Conservation (phyloP, 1,140 invertebrate species). For the Sarcophaga bullata region DNA sequence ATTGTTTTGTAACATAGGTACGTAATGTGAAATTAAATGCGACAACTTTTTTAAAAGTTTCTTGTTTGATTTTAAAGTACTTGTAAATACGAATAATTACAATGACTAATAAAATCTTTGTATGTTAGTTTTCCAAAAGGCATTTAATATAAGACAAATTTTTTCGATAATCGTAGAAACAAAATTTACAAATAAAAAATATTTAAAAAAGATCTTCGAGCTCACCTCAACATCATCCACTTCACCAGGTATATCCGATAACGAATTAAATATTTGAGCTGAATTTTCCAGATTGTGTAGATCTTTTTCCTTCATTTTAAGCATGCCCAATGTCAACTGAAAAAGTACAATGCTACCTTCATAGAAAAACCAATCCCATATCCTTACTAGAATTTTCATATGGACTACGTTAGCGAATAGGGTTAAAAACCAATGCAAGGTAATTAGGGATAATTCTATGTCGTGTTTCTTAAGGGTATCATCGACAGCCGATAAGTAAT, state of each 20-base stretch:
- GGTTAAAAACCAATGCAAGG: slow-evolving; percentile 97
- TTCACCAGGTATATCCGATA: slow-evolving; percentile 94
- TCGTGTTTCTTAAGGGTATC: slow-evolving; percentile 91
- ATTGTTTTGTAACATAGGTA: too few species aligned
- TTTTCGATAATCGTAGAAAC: too few species aligned
- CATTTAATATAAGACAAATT: too few species aligned
- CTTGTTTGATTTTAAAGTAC: too few species aligned
- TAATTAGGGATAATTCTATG: slow-evolving; percentile 95
- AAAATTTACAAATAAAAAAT: not conserved
- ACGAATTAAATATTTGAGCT: slow-evolving; percentile 95
- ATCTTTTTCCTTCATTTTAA: slow-evolving; percentile 91
- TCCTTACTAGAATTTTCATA: slow-evolving; percentile 89
- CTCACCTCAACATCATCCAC: slow-evolving; percentile 85
- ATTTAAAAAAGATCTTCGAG: slow-evolving; percentile 75
- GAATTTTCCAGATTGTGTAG: slow-evolving; percentile 88
- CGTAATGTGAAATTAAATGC: too few species aligned
- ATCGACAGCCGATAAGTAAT: slow-evolving; percentile 90
- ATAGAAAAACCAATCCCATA: slow-evolving; percentile 98
- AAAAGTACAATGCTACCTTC: slow-evolving; percentile 97
- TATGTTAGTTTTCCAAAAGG: too few species aligned
- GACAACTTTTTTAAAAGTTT: too few species aligned
- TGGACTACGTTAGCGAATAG: slow-evolving; percentile 98
- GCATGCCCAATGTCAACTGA: slow-evolving; percentile 93
- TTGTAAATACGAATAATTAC: too few species aligned
- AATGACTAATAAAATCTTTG: too few species aligned